phyloP scores from a whole-genome alignment of 2,888 invertebrate genomes.

The Cheilosia grossa region DNA sequence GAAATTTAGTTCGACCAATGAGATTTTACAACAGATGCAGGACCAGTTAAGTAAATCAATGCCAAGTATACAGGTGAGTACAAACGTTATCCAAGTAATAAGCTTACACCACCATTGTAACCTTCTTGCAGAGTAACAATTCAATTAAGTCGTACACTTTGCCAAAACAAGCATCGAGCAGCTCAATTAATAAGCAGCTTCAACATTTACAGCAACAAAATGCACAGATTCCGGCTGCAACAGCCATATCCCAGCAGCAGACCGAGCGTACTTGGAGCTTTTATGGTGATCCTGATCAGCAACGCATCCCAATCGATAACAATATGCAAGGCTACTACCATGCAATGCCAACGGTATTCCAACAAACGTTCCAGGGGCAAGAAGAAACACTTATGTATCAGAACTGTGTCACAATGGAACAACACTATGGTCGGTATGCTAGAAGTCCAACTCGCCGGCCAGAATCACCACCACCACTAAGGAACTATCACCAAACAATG shows the following conservation, averaged over 20 bases:
- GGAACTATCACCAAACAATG: conserved; percentile 88
- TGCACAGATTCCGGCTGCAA: conserved; percentile 77
- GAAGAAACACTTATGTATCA: conserved; percentile 82
- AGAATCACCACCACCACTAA: conserved; percentile 88
- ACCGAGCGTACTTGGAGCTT: conserved; percentile 82
- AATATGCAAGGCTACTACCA: conserved; percentile 81
- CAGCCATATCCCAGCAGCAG: conserved; percentile 81
- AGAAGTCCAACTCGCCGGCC: conserved; percentile 84
- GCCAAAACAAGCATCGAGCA: conserved; percentile 79
- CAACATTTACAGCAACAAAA: conserved; percentile 80
- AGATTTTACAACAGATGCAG: conserved; percentile 92
- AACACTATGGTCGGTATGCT: conserved; percentile 82
- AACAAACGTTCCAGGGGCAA: conserved; percentile 82
- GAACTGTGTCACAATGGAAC: conserved; percentile 82
- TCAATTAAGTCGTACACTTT: conserved; percentile 81
- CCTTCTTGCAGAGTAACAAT: conserved; percentile 66
- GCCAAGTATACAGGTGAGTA: conserved; percentile 78
- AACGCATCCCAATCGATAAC: conserved; percentile 80
- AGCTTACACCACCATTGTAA: background rate
- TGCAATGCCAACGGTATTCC: conserved; percentile 82
- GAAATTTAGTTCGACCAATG: conserved; percentile 91
- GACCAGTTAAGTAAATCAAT: conserved; percentile 85
- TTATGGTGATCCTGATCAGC: conserved; percentile 80
- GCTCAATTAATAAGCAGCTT: conserved; percentile 78
- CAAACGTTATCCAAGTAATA: background rate